Base-by-base conservation (phyloP, 2,888 invertebrate species). In the Aquatica leii region DNA sequence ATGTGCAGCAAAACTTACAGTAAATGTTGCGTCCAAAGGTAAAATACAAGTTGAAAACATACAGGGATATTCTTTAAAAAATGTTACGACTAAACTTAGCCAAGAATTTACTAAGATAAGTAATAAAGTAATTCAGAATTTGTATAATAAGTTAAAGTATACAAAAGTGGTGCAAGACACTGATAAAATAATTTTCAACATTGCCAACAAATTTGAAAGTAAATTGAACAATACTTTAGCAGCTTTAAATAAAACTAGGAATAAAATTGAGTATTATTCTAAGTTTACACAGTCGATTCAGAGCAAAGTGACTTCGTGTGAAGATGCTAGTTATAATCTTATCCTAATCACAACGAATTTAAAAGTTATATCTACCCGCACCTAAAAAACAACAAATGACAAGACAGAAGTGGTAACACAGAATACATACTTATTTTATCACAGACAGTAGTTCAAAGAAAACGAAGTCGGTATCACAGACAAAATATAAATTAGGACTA, bases 141-240 rank as follows among this genome's bases (percentile, higher is more conserved):
- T 81, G 50, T 81, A 80, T 69, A 73, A 74, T 40, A 78, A 76
- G 61, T 77, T 79, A 50, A 78, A 79, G 69, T 77, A 77, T 62
- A 71, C 73, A 31, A 64, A 75, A 31, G 71, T 73, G 53, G 65
- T 69, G 24, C 72, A 75, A 57, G 76, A 79, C 65, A 71, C 76
- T 24, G 74, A 76, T 37, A 76, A 75, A 57, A 72, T 72, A 53
- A 66, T 80, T n/a, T 69, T 71, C 46, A 72, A 71, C 54, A 78
- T 81, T 55, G 70, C 77, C 15, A 71, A 73, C 18, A 78, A 78
- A 68, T 64, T 82, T 24, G 77, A 78, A 66, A 65, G 61, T 46
- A 81, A 79, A 71, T 68, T 81, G 55, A 76, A 74, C 35, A 74
- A 78, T 64, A 73, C 78, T 24, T 78, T 80, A 69, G 69, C 74